Base-by-base conservation (phyloP, 2,797 vertebrate genomes). In the Gambelia wislizenii region DNA sequence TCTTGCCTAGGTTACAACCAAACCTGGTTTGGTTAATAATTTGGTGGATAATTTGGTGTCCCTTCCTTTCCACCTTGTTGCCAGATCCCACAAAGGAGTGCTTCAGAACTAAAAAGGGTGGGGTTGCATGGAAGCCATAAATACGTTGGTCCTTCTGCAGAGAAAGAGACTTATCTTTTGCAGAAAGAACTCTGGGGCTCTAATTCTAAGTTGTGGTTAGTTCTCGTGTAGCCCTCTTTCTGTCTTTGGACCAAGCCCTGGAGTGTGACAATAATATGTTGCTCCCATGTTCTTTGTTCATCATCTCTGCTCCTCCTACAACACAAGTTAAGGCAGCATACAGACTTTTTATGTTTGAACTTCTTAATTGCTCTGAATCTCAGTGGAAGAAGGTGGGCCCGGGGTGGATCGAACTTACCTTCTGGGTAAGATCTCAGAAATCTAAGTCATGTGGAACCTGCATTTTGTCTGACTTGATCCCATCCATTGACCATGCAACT, bases 231-330 rank as follows among this genome's bases (percentile, higher is more conserved):
- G 44, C 39, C 18, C 33, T 36, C 36, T 39, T 67, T 27, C 77
- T 67, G 44, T 33, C 56, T 75, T 86, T 86, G 69, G 69, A 81
- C 77, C 77, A 89, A 75, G 42, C 44, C 64, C 89, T 67, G 69
- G 56, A 82, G 70, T 52, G 64, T 69, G 33, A 52, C 77, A 81
- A 47, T 33, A n/a, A 5, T 27, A 27, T 59, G 69, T 49, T 75
- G 56, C 22, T 76, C 20, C 72, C 36, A 81, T 42, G 76, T 86
- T 86, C 78, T 36, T 82, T 75, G 49, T 52, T 75, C 33, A 25
- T 36, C 20, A 49, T 44, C 69, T n/a, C 10, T 33, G 9, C 49
- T 69, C 6, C 39, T 14, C 59, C 30, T 18, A 6, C 76, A 54
- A 83, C 25, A 36, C 42, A 85, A 79, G 59, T 83, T 64, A 86